Percentiles rank a stretch among this genome's conserved stretches.
These are phyloP conservation scores for Loriculus beryllinus DNA, from an alignment of 2,797 vertebrate genomes.

Conservation along the genomic window DNA sequence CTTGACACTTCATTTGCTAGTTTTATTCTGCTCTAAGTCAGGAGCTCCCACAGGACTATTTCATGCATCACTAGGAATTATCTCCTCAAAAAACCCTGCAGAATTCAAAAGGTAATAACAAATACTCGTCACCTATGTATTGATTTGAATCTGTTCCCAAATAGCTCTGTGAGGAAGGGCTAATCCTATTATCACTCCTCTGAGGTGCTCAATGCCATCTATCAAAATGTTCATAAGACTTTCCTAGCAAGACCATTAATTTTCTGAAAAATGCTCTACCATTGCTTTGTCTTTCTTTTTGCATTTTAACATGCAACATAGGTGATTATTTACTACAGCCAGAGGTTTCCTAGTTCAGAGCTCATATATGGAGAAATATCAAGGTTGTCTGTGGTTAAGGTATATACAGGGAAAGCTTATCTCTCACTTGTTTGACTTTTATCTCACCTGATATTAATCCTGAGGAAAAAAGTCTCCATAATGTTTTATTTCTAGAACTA, in stretches of 20 bases:
- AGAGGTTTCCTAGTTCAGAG: not conserved
- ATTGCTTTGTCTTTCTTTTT: not conserved
- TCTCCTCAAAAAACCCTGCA: not conserved
- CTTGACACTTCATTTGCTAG: slow-evolving; percentile 50
- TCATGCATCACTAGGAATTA: not conserved
- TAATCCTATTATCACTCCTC: not conserved
- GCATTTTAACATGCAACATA: not conserved
- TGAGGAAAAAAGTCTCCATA: not conserved
- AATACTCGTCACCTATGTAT: slow-evolving; percentile 35
- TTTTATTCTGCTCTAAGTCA: slow-evolving; percentile 29
- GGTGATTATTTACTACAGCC: not conserved
- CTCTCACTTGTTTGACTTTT: not conserved
- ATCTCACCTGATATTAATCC: not conserved
- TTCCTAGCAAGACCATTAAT: not conserved
- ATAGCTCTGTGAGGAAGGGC: not conserved
- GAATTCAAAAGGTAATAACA: slow-evolving; percentile 29
- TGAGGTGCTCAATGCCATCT: not conserved
- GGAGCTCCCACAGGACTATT: slow-evolving; percentile 13
- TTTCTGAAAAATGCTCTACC: not conserved
- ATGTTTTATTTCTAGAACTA: not conserved
- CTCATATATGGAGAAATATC: not conserved
- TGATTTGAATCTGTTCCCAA: slow-evolving; percentile 34
- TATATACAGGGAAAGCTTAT: not conserved
- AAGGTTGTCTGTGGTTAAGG: not conserved
- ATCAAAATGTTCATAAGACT: not conserved